phyloP scores from a whole-genome alignment of 2,113 vertebrate species.

The Ceuthmochares aereus region DNA sequence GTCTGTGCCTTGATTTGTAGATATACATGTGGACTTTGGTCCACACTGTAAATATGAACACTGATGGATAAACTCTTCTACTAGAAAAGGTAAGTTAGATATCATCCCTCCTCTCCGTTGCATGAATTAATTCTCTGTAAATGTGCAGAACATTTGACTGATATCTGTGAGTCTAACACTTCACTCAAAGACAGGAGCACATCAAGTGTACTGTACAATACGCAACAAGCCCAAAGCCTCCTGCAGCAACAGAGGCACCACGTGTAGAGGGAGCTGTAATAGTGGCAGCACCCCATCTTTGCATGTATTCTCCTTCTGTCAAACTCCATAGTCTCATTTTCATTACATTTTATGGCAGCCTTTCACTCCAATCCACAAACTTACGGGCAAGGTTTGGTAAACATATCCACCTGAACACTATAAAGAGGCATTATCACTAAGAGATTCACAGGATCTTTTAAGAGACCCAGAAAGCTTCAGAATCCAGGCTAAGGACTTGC shows the following conservation, averaged over 20 bases:
- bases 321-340: neutral
- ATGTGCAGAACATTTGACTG: neutral
- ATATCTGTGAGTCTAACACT: neutral
- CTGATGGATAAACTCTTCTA: neutral
- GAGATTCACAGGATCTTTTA: neutral
- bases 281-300: neutral
- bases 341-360: neutral
- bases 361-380: neutral
- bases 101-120: neutral
- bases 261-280: neutral
- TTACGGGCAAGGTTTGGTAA: neutral
- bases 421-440: neutral
- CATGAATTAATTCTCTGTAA: neutral
- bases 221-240: neutral
- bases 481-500: neutral
- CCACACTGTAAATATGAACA: neutral
- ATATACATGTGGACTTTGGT: neutral
- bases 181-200: neutral
- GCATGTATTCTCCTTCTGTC: neutral
- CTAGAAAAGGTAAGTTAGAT: neutral
- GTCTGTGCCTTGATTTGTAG: neutral
- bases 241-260: neutral
- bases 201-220: neutral
- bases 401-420: neutral
- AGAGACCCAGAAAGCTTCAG: neutral